A percentile compares a stretch with the other conserved stretches of the same genome.
phyloP scores from a whole-genome alignment of 2,797 vertebrate genomes.

The Gallirallus australis region DNA sequence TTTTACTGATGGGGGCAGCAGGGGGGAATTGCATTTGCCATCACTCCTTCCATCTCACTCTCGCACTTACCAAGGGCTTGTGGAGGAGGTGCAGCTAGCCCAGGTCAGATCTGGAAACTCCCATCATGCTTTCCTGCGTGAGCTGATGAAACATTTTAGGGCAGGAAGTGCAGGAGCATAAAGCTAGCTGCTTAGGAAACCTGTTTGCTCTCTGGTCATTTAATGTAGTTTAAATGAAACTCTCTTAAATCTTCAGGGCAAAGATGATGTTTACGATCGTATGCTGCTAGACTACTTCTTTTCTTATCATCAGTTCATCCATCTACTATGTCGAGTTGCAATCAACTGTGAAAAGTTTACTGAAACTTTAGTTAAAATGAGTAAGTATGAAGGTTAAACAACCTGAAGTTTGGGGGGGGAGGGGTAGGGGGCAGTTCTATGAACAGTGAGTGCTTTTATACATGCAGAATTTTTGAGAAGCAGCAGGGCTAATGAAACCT shows the following conservation, averaged over 20 bases:
- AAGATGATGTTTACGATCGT: conserved; percentile 96
- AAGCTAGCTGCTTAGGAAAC: background rate
- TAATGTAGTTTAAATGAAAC: conserved; percentile 23
- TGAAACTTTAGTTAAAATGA: conserved; percentile 97
- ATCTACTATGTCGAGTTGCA: conserved; percentile 96
- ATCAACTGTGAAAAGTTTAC: conserved; percentile 99
- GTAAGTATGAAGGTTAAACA: conserved; percentile 82
- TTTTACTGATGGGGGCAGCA: background rate
- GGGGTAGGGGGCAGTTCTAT: no score
- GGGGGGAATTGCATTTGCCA: background rate
- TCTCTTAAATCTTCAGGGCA: conserved; percentile 88
- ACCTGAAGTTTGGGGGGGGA: background rate
- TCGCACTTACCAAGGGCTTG: background rate
- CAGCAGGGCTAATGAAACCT: background rate
- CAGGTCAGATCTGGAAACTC: background rate
- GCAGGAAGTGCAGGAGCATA: background rate
- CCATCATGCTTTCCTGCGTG: background rate
- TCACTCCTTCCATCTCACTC: background rate
- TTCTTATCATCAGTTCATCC: conserved; percentile 98
- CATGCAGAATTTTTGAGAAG: background rate
- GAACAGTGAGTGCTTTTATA: background rate
- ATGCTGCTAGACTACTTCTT: conserved; percentile 99
- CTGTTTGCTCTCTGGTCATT: background rate
- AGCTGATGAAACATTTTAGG: background rate
- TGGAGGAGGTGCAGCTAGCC: background rate